Evolutionary conservation across 2,888 invertebrate species (phyloP).

Genomic region (Leptinotarsa rubiginosa): DNA sequence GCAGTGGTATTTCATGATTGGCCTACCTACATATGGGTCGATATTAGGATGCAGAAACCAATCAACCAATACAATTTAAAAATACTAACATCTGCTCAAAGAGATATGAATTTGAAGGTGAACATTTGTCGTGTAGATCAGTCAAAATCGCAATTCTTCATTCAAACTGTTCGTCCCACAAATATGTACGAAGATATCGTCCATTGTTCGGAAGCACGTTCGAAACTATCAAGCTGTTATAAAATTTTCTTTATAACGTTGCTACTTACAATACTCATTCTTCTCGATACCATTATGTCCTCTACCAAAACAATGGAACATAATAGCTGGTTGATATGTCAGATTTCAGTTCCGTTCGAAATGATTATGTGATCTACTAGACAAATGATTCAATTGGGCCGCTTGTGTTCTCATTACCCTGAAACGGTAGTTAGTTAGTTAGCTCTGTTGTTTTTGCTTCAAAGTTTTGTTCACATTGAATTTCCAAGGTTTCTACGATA

Average conservation of each 20-base stretch:
- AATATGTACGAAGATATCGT: background rate
- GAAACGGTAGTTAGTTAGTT: background rate
- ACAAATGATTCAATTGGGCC: background rate
- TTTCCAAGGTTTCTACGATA: too few relatives aligned
- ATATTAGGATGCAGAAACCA: too few relatives aligned
- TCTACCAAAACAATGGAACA: background rate
- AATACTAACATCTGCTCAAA: too few relatives aligned
- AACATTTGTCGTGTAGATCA: too few relatives aligned
- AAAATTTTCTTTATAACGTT: background rate
- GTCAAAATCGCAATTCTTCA: too few relatives aligned
- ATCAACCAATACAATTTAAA: too few relatives aligned
- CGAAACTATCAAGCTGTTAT: background rate
- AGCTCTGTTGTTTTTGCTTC: too few relatives aligned
- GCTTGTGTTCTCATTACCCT: background rate
- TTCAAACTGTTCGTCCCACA: too few relatives aligned
- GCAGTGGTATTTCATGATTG: too few relatives aligned
- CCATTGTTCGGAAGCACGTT: constrained; percentile 1
- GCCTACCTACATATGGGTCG: too few relatives aligned
- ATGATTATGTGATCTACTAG: background rate
- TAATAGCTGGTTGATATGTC: background rate
- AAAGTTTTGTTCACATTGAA: too few relatives aligned
- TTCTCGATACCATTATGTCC: background rate
- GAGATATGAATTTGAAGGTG: too few relatives aligned
- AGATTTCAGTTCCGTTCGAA: background rate
- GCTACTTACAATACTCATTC: background rate